Evolutionary conservation across 1,140 invertebrate species (phyloP).

Genomic region (Brachionus manjavacas): DNA sequence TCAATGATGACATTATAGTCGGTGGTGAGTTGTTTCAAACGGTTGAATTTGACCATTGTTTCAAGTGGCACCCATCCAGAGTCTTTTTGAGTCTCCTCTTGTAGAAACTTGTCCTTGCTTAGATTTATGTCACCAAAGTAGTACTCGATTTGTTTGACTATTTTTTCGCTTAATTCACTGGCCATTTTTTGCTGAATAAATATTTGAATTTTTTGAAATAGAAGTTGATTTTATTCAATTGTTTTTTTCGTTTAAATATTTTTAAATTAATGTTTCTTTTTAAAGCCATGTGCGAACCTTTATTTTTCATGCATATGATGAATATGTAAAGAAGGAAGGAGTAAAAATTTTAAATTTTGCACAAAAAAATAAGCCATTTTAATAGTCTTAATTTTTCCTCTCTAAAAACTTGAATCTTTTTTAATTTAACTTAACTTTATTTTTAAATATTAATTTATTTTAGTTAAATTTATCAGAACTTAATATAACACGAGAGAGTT

Average conservation of each 20-base stretch:
- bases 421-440: too few species aligned
- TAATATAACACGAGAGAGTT: too few species aligned
- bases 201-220: neutral
- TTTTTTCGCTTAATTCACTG: constrained; percentile 17
- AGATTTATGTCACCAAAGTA: constrained; percentile 42
- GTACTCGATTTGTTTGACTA: constrained; percentile 41
- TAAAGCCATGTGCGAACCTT: neutral
- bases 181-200: neutral
- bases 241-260: neutral
- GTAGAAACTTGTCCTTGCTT: constrained; percentile 34
- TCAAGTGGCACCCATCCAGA: constrained; percentile 31
- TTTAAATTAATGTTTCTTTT: neutral
- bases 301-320: neutral
- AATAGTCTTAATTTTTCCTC: neutral
- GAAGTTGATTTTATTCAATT: neutral
- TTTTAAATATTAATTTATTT: too few species aligned
- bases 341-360: neutral
- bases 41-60: constrained; percentile 33
- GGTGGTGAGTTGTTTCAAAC: constrained; percentile 8
- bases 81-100: constrained; percentile 36
- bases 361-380: neutral
- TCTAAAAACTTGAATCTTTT: too few species aligned
- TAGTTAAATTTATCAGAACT: too few species aligned
- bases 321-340: neutral
- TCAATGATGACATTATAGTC: neutral